These are phyloP conservation scores for Trichomalopsis sarcophagae DNA, from an alignment of 1,140 invertebrate genomes.

Conservation along the genomic window DNA sequence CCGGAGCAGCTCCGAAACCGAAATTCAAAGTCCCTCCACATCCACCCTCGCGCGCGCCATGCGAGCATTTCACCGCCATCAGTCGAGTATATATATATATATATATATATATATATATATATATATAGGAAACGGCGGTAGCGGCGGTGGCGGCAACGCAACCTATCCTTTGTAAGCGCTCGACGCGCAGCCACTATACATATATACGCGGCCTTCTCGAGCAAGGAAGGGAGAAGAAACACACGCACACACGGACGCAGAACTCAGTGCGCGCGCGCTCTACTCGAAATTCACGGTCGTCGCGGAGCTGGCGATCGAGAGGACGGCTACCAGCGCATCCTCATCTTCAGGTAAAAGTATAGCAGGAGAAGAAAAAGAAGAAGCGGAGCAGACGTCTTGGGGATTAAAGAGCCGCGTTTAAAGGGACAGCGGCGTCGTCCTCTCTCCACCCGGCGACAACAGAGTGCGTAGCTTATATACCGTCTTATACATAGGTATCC, in stretches of 20 bases:
- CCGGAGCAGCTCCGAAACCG: no score
- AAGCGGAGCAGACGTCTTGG: neutral
- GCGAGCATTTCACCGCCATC: no score
- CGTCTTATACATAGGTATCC: neutral
- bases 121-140: no score
- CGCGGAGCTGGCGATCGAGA: neutral
- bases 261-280: neutral
- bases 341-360: neutral
- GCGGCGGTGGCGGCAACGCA: no score
- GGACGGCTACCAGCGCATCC: neutral
- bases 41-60: neutral
- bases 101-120: no score
- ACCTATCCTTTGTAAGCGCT: neutral
- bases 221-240: no score
- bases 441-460: neutral
- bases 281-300: slow-evolving; percentile 20
- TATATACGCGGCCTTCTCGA: no score
- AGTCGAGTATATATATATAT: no score
- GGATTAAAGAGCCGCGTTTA: neutral
- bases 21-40: neutral
- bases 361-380: neutral
- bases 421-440: neutral
- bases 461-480: neutral
- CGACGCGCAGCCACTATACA: no score
- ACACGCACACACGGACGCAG: neutral